A percentile compares a stretch with the other conserved stretches of the same genome.
Conservation (phyloP, 2,888 invertebrate genomes). For the Spodoptera littoralis region DNA sequence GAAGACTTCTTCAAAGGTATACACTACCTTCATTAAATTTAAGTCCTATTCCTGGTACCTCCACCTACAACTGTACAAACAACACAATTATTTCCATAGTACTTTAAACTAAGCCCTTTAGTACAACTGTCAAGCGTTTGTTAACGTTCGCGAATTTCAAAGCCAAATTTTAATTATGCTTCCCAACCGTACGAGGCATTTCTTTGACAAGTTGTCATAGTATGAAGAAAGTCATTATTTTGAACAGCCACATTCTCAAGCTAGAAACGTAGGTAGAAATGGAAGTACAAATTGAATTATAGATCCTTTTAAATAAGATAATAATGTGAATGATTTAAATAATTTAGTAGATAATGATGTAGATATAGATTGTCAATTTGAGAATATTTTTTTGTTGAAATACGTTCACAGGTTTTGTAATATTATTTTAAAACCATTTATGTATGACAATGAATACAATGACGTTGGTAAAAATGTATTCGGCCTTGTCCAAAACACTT, state of each 20-base stretch:
- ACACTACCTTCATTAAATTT: background rate
- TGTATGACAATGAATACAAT: no score
- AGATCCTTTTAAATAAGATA: constrained; percentile 14
- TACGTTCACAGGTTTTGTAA: no score
- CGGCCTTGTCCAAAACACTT: no score
- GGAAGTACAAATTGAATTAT: constrained; percentile 42
- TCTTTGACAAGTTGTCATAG: constrained; percentile 48
- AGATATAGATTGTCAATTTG: no score
- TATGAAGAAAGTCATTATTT: constrained; percentile 48
- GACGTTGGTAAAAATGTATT: no score
- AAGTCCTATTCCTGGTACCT: background rate
- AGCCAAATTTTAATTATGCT: constrained; percentile 53
- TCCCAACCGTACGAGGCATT: constrained; percentile 32
- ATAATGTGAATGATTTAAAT: constrained; percentile 13
- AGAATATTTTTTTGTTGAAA: no score
- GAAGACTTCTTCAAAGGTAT: background rate
- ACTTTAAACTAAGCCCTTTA: constrained; percentile 18
- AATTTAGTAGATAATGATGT: no score
- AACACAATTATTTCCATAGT: constrained; percentile 28
- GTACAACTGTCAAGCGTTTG: constrained; percentile 25
- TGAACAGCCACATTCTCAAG: constrained; percentile 23
- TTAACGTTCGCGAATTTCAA: constrained; percentile 39
- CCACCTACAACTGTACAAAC: constrained; percentile 1
- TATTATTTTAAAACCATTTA: no score
- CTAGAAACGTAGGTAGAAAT: constrained; percentile 13